Evolutionary conservation across 92 coral and sea anemone species (phyloP).

Genomic region (Epizoanthus ramosus): DNA sequence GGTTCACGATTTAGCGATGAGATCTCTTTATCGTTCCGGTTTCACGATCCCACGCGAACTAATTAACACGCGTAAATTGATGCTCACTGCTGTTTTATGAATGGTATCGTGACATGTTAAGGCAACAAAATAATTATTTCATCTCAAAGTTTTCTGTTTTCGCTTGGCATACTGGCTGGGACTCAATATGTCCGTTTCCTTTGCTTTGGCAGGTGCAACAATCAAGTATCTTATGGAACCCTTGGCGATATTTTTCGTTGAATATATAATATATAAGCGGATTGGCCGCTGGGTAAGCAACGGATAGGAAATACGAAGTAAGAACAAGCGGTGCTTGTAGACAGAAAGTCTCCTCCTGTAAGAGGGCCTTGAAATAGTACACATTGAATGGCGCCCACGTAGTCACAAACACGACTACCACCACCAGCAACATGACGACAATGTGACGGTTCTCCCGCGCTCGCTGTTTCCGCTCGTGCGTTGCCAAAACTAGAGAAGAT

Average conservation of each 20-base stretch:
- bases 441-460: slow-evolving; percentile 16
- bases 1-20: too few species aligned
- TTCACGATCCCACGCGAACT: too few species aligned
- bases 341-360: background rate
- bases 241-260: slow-evolving; percentile 30
- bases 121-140: too few species aligned
- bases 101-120: too few species aligned
- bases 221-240: slow-evolving; percentile 1
- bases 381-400: slow-evolving; percentile 15
- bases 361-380: background rate
- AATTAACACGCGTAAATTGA: too few species aligned
- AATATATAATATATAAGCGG: slow-evolving; percentile 29
- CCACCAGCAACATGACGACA: slow-evolving; percentile 11
- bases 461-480: slow-evolving; percentile 13
- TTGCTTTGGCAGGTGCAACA: too few species aligned
- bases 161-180: too few species aligned
- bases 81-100: too few species aligned
- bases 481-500: background rate
- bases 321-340: background rate
- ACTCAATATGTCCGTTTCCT: too few species aligned
- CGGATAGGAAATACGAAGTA: background rate
- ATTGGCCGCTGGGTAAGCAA: slow-evolving; percentile 14
- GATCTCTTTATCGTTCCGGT: too few species aligned
- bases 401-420: slow-evolving; percentile 9
- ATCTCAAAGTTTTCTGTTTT: too few species aligned